Base-by-base conservation (phyloP, 2,113 vertebrate genomes). In the Thymallus thymallus region DNA sequence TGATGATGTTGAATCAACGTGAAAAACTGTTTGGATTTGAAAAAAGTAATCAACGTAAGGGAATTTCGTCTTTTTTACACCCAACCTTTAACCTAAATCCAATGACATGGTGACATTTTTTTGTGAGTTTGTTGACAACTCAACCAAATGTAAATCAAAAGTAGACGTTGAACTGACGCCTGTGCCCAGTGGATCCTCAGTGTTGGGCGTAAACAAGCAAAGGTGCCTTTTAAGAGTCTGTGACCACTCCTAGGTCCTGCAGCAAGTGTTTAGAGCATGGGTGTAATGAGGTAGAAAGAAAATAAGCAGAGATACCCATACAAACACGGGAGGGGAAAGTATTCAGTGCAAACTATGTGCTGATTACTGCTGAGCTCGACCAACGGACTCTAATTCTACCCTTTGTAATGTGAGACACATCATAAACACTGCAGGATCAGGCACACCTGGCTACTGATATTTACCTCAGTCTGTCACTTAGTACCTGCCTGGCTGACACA, bases 251-350 rank as follows among this genome's bases (percentile, higher is more conserved):
- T 63, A 73, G 65, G 75, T 30, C 20, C 35, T 29, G 23, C 67
- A 61, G 58, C 22, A 68, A 82, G 62, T 88, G 82, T 86, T 84
- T 86, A 72, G 77, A 81, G 56, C 75, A 30, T 68, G 76, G 51
- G 45, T 18, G 67, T 75, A 86, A 88, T 88, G 84, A 85, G 70
- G 84, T 78, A 74, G 76, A 84, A 82, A 82, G 61, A 77, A 55
- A 85, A 79, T 78, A 82, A 81, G 66, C 69, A 81, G 58, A 82
- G 35, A 71, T 70, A 60, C 45, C 68, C 69, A 82, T 18, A 72
- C 62, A 68, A 66, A 70, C 68, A 72, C 20, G 30, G 46, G 22
- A 24, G 18, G 32, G 68, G 69, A 79, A 85, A 80, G 78, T 82
- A 80, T 82, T 82, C 82, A 76, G 74, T 66, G 26, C 48, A 82